A percentile compares a stretch with the other conserved stretches of the same genome.
Conservation (phyloP, 2,888 invertebrate species). For the Caenorhabditis sp. region DNA sequence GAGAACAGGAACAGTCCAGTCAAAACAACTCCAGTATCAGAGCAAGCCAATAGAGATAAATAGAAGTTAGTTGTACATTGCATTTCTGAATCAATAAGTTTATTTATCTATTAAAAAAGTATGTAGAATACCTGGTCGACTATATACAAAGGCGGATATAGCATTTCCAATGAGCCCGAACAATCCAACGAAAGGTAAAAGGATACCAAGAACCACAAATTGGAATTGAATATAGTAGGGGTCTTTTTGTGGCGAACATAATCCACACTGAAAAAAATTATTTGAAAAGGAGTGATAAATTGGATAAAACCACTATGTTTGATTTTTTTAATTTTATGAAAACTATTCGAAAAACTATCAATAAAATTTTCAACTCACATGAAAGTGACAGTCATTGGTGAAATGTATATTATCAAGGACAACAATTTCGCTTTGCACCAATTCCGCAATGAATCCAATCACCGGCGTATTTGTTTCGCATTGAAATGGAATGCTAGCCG, state of each 20-base stretch:
- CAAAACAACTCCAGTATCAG: slow-evolving; percentile 64
- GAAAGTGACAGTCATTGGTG: not conserved
- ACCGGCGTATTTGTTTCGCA: not conserved
- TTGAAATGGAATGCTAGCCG: not conserved
- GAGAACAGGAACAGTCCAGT: slow-evolving; percentile 66
- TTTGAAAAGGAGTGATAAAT: too few relatives aligned
- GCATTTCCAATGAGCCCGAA: slow-evolving; percentile 68
- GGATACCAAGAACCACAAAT: slow-evolving; percentile 64
- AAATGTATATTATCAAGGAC: not conserved
- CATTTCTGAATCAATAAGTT: slow-evolving; percentile 53
- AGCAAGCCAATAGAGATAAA: slow-evolving; percentile 66
- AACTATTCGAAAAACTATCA: too few relatives aligned
- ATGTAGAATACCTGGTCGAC: slow-evolving; percentile 53
- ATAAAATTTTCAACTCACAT: not conserved
- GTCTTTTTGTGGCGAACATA: slow-evolving; percentile 45
- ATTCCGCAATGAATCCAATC: not conserved
- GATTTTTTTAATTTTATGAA: too few relatives aligned
- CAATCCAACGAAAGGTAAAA: slow-evolving; percentile 65
- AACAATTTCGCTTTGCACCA: not conserved
- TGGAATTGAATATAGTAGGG: slow-evolving; percentile 58
- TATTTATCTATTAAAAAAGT: not conserved
- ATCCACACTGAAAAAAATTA: slow-evolving; percentile 44
- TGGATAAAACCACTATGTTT: too few relatives aligned
- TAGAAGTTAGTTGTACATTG: slow-evolving; percentile 66
- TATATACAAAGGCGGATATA: slow-evolving; percentile 68